Evolutionary conservation across 1,140 invertebrate genomes (phyloP).

Genomic region (Caenorhabditis brenneri): DNA sequence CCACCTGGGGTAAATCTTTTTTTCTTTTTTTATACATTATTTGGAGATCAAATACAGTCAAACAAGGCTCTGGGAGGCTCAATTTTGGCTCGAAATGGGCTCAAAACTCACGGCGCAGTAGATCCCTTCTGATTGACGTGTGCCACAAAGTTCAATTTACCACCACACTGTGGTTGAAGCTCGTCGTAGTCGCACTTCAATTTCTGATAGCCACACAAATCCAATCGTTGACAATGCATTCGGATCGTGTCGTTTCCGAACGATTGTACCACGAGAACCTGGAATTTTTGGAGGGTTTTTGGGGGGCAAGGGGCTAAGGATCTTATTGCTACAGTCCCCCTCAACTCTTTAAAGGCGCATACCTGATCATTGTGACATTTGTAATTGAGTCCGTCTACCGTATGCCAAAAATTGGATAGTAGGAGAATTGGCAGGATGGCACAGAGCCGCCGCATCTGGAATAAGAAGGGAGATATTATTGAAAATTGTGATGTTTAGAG

Average conservation of each 20-base stretch:
- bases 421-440: slow-evolving; percentile 49
- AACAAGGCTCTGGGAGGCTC: too few species aligned
- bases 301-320: too few species aligned
- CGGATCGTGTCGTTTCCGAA: slow-evolving; percentile 71
- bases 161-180: slow-evolving; percentile 66
- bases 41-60: too few species aligned
- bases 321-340: too few species aligned
- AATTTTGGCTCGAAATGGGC: too few species aligned
- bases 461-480: background rate
- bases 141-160: slow-evolving; percentile 67
- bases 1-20: too few species aligned
- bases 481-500: too few species aligned
- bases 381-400: slow-evolving; percentile 28
- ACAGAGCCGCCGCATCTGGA: slow-evolving; percentile 16
- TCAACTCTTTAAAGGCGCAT: background rate
- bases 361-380: slow-evolving; percentile 52
- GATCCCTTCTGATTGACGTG: slow-evolving; percentile 65
- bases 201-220: slow-evolving; percentile 66
- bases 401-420: slow-evolving; percentile 23
- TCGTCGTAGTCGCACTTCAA: slow-evolving; percentile 68
- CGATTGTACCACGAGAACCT: slow-evolving; percentile 66
- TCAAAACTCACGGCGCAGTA: slow-evolving; percentile 65
- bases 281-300: background rate
- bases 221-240: slow-evolving; percentile 69
- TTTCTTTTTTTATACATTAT: too few species aligned